Evolutionary conservation across 2,113 vertebrate genomes (phyloP).

Genomic region (Rynchops niger): DNA sequence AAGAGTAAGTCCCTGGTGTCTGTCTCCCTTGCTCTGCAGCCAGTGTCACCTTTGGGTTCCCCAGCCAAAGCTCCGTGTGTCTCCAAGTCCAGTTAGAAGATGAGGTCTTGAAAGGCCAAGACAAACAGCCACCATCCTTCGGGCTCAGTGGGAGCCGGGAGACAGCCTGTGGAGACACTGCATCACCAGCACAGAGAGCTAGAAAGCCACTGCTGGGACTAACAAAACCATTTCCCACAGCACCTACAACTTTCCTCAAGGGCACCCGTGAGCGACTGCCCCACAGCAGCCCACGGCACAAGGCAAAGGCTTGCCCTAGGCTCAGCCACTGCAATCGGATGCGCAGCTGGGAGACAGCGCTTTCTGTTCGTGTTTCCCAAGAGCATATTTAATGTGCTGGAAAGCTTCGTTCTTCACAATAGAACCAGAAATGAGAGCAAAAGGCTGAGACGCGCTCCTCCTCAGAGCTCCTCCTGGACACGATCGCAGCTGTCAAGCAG

Average conservation of each 20-base stretch:
- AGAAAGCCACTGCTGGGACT: not conserved
- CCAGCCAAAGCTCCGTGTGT: not conserved
- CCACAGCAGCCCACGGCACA: not conserved
- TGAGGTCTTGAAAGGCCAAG: not conserved
- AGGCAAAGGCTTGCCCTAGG: not conserved
- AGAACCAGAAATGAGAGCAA: not conserved
- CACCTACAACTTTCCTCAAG: not conserved
- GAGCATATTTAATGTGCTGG: not conserved
- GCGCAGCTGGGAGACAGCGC: accelerated
- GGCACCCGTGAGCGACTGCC: accelerated
- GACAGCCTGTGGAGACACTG: not conserved
- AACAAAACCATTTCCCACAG: not conserved
- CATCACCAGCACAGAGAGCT: not conserved
- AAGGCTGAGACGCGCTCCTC: not conserved
- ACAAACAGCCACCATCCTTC: not conserved
- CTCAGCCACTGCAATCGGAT: not conserved
- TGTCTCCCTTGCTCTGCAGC: not conserved
- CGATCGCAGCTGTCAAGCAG: not conserved
- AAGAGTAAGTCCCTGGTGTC: accelerated
- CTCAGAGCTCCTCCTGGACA: not conserved
- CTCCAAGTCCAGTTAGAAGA: not conserved
- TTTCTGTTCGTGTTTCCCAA: not conserved
- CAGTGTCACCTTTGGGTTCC: not conserved
- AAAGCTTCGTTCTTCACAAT: not conserved
- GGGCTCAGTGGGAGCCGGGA: not conserved